phyloP scores from a whole-genome alignment of 2,797 vertebrate genomes.

The Ceyx erithaca region DNA sequence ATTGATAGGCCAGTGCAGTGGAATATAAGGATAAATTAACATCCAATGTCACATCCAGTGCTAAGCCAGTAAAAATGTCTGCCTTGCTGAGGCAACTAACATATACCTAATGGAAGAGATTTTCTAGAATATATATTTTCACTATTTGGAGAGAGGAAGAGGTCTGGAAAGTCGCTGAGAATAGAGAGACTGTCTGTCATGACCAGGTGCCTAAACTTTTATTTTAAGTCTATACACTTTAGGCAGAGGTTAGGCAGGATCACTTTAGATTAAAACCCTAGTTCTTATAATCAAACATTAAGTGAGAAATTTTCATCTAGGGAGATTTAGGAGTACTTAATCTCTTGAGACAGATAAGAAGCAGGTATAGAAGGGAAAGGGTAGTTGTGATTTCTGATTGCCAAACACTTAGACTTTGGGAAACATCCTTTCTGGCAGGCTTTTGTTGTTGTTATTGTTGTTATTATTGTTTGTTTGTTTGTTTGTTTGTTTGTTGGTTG shows the following conservation, averaged over 20 bases:
- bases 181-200: background rate
- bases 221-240: background rate
- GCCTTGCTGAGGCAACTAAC: background rate
- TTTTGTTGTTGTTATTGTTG: no score
- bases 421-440: background rate
- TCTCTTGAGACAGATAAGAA: background rate
- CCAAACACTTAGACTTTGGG: background rate
- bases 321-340: background rate
- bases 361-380: background rate
- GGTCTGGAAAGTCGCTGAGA: background rate
- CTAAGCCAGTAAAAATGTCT: background rate
- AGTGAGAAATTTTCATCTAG: background rate
- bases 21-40: background rate
- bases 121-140: background rate
- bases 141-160: background rate
- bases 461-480: background rate
- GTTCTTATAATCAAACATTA: background rate
- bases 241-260: background rate
- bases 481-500: no score
- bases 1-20: background rate
- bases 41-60: background rate
- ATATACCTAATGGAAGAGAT: background rate
- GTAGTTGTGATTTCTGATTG: background rate
- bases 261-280: background rate
- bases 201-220: background rate